Evolutionary conservation across 2,888 invertebrate genomes (phyloP), one percentile per base, ranked within the genome.

Genomic region (Bruchidius siliquastri): DNA sequence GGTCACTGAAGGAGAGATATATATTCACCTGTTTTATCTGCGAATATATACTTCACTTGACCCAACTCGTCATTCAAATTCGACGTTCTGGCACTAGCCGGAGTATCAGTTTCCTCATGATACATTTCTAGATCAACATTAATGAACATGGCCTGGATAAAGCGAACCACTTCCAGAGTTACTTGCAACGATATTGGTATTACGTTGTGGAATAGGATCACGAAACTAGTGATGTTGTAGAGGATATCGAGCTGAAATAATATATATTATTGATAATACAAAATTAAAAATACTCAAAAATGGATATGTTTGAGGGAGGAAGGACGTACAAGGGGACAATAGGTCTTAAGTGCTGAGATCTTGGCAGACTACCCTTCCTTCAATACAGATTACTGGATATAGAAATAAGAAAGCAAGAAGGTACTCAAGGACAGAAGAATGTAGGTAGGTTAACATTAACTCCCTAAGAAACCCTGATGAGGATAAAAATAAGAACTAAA

Each of bases 151-250:
- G 96, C 96, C 91, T 95, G 87, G 71, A 97, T 92, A 88, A 98
- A 99, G 81, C 99, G 92, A 76, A 99, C 99, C 77, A 99, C 92
- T 88, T 99, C 99, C 79, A 99, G 90, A 0, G 99, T 98, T 30
- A 99, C 99, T 93, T 99, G 99, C 80, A 99, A 89, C 79, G 98
- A 98, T 87, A 99, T 99, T 67, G 99, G 99, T 87, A 99, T 99
- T 83, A 99, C 91, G 88, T 99, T 99, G 90, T 99, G 98, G 90
- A 97, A 99, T 81, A 99, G 90, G 89, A 99, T 99, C 84, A 99
- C 94, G 89, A 99, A 99, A 18, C 99, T 99, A 81, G 99, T 90
- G 83, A 99, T 92, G 88, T 97, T 98, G 88, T 95, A 97, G 68
- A 79, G 70, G 74, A 79, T 13, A 30, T 20, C 22, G 21, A 30